These are phyloP conservation scores for Lytechinus pictus DNA, from an alignment of 35 echinoderm and acorn worm genomes.

Conservation along the genomic window DNA sequence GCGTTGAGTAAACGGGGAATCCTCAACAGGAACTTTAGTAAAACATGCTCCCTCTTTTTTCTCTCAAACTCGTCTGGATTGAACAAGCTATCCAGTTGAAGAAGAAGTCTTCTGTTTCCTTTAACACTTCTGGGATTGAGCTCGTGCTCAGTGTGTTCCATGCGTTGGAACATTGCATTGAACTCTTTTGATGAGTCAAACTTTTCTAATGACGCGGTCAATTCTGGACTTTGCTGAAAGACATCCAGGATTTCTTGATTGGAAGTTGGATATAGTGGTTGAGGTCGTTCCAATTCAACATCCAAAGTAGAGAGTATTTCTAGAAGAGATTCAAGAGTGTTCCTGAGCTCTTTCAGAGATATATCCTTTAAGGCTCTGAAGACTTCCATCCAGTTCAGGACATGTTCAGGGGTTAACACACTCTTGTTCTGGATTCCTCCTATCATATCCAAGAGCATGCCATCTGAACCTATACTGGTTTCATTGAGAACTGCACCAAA, in stretches of 20 bases:
- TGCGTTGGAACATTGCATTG: not conserved
- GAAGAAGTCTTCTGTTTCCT: slow-evolving; percentile 33
- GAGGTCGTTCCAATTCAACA: not conserved
- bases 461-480: not conserved
- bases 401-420: not conserved
- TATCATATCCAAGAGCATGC: not conserved
- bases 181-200: not conserved
- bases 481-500: not conserved
- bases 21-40: slow-evolving; percentile 38
- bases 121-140: not conserved
- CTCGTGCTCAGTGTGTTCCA: not conserved
- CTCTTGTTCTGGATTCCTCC: not conserved
- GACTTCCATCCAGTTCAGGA: not conserved
- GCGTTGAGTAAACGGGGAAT: slow-evolving; percentile 32
- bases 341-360: not conserved
- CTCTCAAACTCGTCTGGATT: slow-evolving; percentile 23
- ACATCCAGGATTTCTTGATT: not conserved
- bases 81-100: slow-evolving; percentile 15
- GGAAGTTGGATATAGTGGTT: not conserved
- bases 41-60: not conserved
- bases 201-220: not conserved
- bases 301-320: not conserved
- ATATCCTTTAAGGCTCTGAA: not conserved
- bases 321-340: not conserved
- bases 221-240: not conserved